Base-by-base conservation (phyloP, 2,113 vertebrate species). In the Antigone vipio region DNA sequence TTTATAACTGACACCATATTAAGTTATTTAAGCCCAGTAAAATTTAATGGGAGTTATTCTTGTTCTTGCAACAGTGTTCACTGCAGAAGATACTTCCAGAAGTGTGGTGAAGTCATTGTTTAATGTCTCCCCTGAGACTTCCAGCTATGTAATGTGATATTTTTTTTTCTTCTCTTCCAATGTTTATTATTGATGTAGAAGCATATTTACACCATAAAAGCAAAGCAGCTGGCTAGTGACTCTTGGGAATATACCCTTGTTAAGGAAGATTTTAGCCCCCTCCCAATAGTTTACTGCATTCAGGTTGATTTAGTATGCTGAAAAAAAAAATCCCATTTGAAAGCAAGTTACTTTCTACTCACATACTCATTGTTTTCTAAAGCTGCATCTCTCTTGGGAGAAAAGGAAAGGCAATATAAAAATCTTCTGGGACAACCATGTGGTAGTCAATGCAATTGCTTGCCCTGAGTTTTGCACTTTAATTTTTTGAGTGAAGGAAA, bases 171-270 rank as follows among this genome's bases (percentile, higher is more conserved):
- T 89, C 83, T 86, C 87, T 88, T 89, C 71, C 79, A 64, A 45
- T 73, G 75, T 17, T 93, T 89, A 95, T 96, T 92, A 84, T 89
- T 79, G 94, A 95, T 9, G 3, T 56, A 77, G 78, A 89, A 91
- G 72, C 67, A 93, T 90, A 93, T 88, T 95, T 95, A 89, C 18
- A 47, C 58, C 50, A 50, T 82, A 76, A 92, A 97, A 96, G 84
- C 77, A 71, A 91, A 97, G 82, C 97, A 98, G 97, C 96, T 97
- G 97, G 81, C 85, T 69, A 63, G 50, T 35, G 75, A 92, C 97
- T 91, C 95, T 79, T 2, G 88, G 97, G 98, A 96, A 87, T 94
- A 95, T 52, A 95, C 27, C 74, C 59, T 88, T 53, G 22, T 72
- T 85, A 87, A 59, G 74, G 64, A 89, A 91, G 80, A 73, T 78